Conservation (phyloP, 2,113 vertebrate genomes). For the Dascyllus trimaculatus region DNA sequence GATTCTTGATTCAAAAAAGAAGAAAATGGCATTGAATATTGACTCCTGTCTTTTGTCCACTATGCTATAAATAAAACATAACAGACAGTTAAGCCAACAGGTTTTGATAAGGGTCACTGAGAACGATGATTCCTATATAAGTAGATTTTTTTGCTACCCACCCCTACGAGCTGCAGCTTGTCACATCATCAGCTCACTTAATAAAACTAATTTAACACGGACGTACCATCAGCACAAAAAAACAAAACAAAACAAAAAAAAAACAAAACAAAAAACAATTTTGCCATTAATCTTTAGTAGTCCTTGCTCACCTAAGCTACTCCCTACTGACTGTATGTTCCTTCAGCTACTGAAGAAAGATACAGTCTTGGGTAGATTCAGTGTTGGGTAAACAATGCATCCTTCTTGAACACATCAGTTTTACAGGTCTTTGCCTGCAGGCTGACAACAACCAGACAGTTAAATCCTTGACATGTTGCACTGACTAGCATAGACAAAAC, state of each 20-base stretch:
- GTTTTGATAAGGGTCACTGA: no score
- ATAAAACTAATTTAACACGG: not conserved
- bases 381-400: not conserved
- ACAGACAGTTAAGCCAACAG: no score
- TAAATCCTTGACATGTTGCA: slow-evolving; percentile 18
- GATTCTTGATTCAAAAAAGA: no score
- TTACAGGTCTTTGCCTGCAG: slow-evolving; percentile 52
- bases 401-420: slow-evolving; percentile 35
- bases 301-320: not conserved
- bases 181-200: not conserved
- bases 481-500: slow-evolving; percentile 45
- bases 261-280: not conserved
- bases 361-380: not conserved
- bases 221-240: not conserved
- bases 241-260: no score
- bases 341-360: not conserved
- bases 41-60: no score
- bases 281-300: not conserved
- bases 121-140: no score
- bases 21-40: no score
- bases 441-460: slow-evolving; percentile 43
- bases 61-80: no score
- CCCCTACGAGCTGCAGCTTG: not conserved
- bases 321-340: not conserved
- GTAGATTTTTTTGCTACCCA: not conserved